Conservation (phyloP, 2,888 invertebrate genomes). For the Escarpia spicata region DNA sequence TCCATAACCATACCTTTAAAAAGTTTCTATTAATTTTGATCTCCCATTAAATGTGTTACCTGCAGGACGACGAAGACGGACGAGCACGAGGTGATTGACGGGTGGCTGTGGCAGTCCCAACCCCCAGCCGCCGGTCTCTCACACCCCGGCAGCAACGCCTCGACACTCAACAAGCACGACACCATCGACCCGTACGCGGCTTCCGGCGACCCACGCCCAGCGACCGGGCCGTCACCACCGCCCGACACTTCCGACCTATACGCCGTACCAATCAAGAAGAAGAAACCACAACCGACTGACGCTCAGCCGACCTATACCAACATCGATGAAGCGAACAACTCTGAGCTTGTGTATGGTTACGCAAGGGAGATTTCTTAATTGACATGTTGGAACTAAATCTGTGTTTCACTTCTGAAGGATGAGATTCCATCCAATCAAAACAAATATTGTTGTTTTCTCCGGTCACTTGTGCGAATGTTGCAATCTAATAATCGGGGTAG, state of each 20-base stretch:
- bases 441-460: not conserved
- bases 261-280: not conserved
- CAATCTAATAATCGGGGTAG: not conserved
- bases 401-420: not conserved
- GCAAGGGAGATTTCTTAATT: not conserved
- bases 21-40: too few relatives aligned
- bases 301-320: not conserved
- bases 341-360: not conserved
- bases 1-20: too few relatives aligned
- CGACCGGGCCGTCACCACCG: not conserved
- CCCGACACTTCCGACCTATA: not conserved
- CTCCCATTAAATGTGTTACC: not conserved
- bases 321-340: not conserved
- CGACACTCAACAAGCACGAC: not conserved
- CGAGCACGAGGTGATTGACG: not conserved
- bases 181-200: slow-evolving; percentile 1
- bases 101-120: not conserved
- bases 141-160: not conserved
- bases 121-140: not conserved
- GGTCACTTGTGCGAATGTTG: not conserved
- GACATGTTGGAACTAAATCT: not conserved
- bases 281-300: not conserved
- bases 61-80: not conserved
- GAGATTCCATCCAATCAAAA: not conserved
- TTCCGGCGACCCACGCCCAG: not conserved